Evolutionary conservation across 53 echinoderm and acorn worm species (phyloP).

Genomic region (Echinarachnius parma): DNA sequence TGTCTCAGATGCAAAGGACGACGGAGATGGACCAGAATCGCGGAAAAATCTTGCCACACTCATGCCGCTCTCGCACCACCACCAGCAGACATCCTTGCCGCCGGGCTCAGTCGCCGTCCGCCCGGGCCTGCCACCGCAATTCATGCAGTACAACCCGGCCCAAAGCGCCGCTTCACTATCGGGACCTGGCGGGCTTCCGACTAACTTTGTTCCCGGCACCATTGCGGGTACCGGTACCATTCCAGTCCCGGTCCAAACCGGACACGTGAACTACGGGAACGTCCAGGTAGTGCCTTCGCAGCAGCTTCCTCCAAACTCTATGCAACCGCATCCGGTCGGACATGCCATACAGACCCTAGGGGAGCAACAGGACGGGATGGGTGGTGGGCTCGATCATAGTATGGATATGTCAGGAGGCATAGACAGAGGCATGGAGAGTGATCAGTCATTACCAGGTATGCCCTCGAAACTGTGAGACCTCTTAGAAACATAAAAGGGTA

Average conservation of each 20-base stretch:
- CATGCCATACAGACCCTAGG: too few relatives aligned
- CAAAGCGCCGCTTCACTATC: slow-evolving; percentile 5
- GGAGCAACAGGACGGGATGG: too few relatives aligned
- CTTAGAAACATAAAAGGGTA: too few relatives aligned
- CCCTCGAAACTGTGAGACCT: too few relatives aligned
- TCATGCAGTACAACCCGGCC: slow-evolving; percentile 23
- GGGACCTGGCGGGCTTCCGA: not conserved
- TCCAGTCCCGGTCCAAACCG: not conserved
- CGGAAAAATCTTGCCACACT: slow-evolving; percentile 39
- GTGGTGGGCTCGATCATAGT: too few relatives aligned
- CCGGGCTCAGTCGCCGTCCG: not conserved
- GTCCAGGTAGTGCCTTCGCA: slow-evolving; percentile 17
- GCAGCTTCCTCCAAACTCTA: too few relatives aligned
- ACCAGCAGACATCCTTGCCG: slow-evolving; percentile 15
- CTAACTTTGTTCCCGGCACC: slow-evolving; percentile 3
- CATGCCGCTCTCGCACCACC: not conserved
- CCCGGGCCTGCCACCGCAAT: slow-evolving; percentile 16
- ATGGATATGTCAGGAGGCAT: too few relatives aligned
- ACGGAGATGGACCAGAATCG: slow-evolving; percentile 8
- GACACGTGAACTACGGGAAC: slow-evolving; percentile 11
- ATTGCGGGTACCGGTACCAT: not conserved
- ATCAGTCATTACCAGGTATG: too few relatives aligned
- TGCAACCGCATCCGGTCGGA: too few relatives aligned
- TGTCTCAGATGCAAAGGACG: slow-evolving; percentile 25
- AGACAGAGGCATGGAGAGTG: too few relatives aligned